These are phyloP conservation scores for Calonectris borealis DNA, from an alignment of 2,113 vertebrate genomes.

Conservation along the genomic window DNA sequence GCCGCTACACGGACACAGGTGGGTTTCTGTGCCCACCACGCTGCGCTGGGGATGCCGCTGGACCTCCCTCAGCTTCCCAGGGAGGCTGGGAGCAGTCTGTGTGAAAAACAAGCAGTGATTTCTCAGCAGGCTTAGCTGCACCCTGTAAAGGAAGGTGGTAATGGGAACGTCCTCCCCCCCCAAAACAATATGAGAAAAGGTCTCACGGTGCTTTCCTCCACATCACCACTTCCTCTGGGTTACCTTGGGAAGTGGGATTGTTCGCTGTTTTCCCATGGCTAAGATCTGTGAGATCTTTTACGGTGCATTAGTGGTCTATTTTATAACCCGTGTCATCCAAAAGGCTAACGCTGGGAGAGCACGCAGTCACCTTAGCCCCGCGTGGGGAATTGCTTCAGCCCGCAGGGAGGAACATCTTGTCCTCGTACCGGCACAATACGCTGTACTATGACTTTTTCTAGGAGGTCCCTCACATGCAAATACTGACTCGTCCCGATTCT, in stretches of 20 bases:
- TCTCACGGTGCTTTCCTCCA: not conserved
- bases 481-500: not conserved
- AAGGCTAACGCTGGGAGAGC: not conserved
- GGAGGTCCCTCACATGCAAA: constrained; percentile 14
- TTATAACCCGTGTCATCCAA: not conserved
- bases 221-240: constrained; percentile 13
- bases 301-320: not conserved
- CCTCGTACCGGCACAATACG: not conserved
- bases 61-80: not conserved
- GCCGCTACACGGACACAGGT: fast-evolving
- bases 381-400: not conserved
- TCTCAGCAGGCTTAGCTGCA: not conserved
- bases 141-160: not conserved
- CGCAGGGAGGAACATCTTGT: constrained; percentile 27
- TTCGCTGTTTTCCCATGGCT: constrained; percentile 38
- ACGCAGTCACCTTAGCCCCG: not conserved
- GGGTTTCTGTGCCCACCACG: not conserved
- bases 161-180: fast-evolving
- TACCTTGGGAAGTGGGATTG: constrained; percentile 25
- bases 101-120: not conserved
- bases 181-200: not conserved
- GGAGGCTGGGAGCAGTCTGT: not conserved
- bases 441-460: constrained; percentile 9
- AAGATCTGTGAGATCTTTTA: not conserved
- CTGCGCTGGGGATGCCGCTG: not conserved